Evolutionary conservation across 1,140 invertebrate genomes (phyloP).

Genomic region (Bombyx mori): DNA sequence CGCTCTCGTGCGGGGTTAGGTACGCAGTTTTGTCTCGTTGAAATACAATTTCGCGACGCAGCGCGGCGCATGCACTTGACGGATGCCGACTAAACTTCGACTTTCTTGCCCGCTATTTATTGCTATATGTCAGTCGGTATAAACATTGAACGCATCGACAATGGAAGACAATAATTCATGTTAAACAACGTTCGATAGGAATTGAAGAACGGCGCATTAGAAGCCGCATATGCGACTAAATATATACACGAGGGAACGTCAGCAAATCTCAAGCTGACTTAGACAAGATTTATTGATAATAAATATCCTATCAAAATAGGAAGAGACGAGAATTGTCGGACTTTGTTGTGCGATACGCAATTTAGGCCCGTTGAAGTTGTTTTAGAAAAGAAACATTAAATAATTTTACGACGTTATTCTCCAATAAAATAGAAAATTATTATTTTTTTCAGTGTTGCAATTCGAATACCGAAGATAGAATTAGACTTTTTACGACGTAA

Average conservation of each 20-base stretch:
- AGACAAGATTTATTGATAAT: too few species aligned
- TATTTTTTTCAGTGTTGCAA: not conserved
- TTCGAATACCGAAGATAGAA: not conserved
- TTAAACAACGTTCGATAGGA: slow-evolving; percentile 10
- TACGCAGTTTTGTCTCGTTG: slow-evolving; percentile 32
- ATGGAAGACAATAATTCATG: slow-evolving; percentile 14
- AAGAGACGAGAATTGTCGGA: too few species aligned
- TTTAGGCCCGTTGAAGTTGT: too few species aligned
- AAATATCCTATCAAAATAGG: too few species aligned
- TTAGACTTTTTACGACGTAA: not conserved
- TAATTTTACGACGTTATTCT: too few species aligned
- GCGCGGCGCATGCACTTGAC: slow-evolving; percentile 25
- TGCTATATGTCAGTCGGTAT: slow-evolving; percentile 34
- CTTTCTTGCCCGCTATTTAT: not conserved
- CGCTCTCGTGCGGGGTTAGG: slow-evolving; percentile 15
- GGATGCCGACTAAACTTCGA: slow-evolving; percentile 22
- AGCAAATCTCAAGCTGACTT: not conserved
- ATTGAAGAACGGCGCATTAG: slow-evolving; percentile 2
- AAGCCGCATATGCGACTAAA: slow-evolving; percentile 4
- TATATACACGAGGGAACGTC: slow-evolving; percentile 1
- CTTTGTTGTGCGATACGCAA: too few species aligned
- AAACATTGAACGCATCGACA: slow-evolving; percentile 19
- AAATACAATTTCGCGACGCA: slow-evolving; percentile 31
- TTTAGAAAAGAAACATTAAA: too few species aligned
- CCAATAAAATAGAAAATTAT: too few species aligned